These are phyloP conservation scores for Rotaria magnacalcarata DNA, from an alignment of 2,888 invertebrate species.

Conservation along the genomic window DNA sequence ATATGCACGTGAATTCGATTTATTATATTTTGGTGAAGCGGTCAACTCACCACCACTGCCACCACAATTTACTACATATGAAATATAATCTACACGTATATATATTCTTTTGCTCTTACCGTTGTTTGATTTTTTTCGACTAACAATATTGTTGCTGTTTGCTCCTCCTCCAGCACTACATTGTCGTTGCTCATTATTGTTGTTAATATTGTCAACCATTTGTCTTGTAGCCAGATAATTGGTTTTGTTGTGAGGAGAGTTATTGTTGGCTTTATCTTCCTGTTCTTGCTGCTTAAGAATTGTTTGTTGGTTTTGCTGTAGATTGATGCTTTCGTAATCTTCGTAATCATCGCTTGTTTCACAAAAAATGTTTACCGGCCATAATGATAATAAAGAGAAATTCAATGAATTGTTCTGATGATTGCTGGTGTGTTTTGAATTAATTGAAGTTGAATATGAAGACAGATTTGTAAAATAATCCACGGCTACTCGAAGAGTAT, in stretches of 20 bases:
- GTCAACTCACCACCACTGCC: not conserved
- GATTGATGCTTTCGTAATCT: not conserved
- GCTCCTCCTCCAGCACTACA: not conserved
- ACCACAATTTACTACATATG: not conserved
- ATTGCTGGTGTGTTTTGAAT: not conserved
- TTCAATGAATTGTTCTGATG: not conserved
- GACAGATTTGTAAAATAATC: not conserved
- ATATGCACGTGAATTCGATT: not conserved
- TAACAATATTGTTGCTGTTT: not conserved
- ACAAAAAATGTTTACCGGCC: not conserved
- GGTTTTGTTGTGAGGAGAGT: not conserved
- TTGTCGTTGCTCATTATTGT: conserved; percentile 3
- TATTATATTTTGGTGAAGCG: not conserved
- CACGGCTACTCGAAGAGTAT: not conserved
- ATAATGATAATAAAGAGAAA: not conserved
- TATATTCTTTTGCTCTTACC: not conserved
- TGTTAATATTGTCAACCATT: conserved; percentile 21
- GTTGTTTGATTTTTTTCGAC: not conserved
- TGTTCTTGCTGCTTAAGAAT: not conserved
- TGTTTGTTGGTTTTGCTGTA: not conserved
- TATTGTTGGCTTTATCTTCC: not conserved
- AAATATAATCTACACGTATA: too few relatives aligned
- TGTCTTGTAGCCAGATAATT: not conserved
- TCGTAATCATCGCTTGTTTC: conserved; percentile 13
- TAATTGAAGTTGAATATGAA: not conserved